Evolutionary conservation across 2,113 vertebrate species (phyloP), one percentile per base, ranked within the genome.

Genomic region (Piaya cayana): DNA sequence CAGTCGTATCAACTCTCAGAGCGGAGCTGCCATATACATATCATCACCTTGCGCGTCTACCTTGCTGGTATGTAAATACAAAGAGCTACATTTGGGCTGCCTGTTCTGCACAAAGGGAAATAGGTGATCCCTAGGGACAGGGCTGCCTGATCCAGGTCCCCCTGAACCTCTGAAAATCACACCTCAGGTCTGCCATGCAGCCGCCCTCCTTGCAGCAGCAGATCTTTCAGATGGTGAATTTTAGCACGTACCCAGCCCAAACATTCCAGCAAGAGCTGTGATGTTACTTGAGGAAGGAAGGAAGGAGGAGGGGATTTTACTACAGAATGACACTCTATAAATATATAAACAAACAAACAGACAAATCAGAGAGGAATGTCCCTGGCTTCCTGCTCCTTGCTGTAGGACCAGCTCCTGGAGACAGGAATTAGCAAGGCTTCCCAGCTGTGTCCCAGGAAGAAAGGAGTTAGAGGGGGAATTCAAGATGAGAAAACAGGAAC

Each of bases 31-130:
- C 93, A 95, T 86, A 82, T 49, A 95, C 77, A 64, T 90, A 89
- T 95, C 95, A 95, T 92, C 94, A 95, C 94, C 93, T 95, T 69
- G 80, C 4, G 21, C 43, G 0, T 94, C 93, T 93, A 78, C 77
- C 77, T 92, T 86, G 39, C 0, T 10, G 42, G 27, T 64, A 60
- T 55, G 71, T 65, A 96, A 95, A 93, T 62, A 55, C 2, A 3
- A 5, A 76, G 53, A 58, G 52, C 52, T 90, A 62, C 58, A 90
- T 64, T 71, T 14, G 1, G 62, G 82, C 83, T 82, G 79, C 69
- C 56, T 69, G 25, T 49, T 88, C 65, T 49, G 68, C 86, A 88
- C 1, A 0, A 17, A 77, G 21, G 30, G 50, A 27, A 75, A 68
- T n/a, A 75, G 9, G 25, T 47, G 45, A 95, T 43, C 27, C 30